These are phyloP conservation scores for Anabas testudineus DNA, from an alignment of 2,797 vertebrate species.

Conservation along the genomic window DNA sequence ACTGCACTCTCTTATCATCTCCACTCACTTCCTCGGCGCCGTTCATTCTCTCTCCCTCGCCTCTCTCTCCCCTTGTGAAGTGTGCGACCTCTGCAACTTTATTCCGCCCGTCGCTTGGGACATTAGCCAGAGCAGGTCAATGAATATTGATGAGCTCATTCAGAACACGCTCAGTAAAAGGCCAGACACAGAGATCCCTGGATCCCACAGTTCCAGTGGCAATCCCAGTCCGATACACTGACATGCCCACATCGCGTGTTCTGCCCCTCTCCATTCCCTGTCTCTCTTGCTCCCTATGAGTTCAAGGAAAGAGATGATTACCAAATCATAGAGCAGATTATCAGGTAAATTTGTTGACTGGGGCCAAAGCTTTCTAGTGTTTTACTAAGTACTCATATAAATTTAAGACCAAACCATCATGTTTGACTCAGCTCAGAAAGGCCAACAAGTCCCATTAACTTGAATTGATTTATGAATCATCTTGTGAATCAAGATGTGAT, in stretches of 20 bases:
- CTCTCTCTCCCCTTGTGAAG: slow-evolving; percentile 60
- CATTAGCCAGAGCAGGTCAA: slow-evolving; percentile 76
- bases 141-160: slow-evolving; percentile 86
- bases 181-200: slow-evolving; percentile 68
- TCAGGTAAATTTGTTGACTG: slow-evolving; percentile 65
- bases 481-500: slow-evolving; percentile 4
- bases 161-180: slow-evolving; percentile 73
- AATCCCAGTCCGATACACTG: slow-evolving; percentile 59
- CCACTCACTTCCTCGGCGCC: slow-evolving; percentile 40
- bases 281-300: slow-evolving; percentile 25
- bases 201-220: slow-evolving; percentile 60
- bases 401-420: slow-evolving; percentile 38
- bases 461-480: slow-evolving; percentile 3
- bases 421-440: slow-evolving; percentile 42
- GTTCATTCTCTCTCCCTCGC: slow-evolving; percentile 38
- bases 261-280: neutral
- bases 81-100: slow-evolving; percentile 81
- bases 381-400: slow-evolving; percentile 48
- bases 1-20: slow-evolving; percentile 58
- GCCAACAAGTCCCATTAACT: neutral
- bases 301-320: slow-evolving; percentile 76
- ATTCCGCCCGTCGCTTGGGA: slow-evolving; percentile 74
- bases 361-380: slow-evolving; percentile 56
- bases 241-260: slow-evolving; percentile 53
- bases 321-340: slow-evolving; percentile 67